Evolutionary conservation across 2,888 invertebrate genomes (phyloP), one percentile per base, ranked within the genome.

Genomic region (Xanthorhoe designata): DNA sequence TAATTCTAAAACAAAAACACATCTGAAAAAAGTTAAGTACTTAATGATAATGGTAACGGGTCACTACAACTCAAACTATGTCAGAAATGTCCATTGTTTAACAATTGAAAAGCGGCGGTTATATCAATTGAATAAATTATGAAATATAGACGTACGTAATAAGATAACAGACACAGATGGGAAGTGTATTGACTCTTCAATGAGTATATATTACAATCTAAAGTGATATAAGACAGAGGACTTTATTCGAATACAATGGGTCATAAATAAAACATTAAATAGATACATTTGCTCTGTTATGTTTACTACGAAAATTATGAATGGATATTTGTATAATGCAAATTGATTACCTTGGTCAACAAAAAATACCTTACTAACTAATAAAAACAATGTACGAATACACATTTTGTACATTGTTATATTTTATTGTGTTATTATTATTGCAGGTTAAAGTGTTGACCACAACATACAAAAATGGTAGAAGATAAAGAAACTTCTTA

Each of bases 61-160:
- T 32, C 32, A 32, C 32, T 32, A 7, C 13, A 42, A 42, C 38
- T 13, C n/a, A 45, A 45, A 13, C 15, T 45, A 45, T 45, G 45
- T 45, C 15, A 45, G 6, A 47, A 47, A 17, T 15, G 45, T 17
- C 15, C 6, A 63, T 50, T 49, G 15, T 64, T n/a, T 13, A 52
- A 55, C 66, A 75, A 73, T 75, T 72, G 70, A 74, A 62, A 63
- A 54, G 64, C 60, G 63, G 57, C 50, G 55, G 65, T 52, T 61
- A n/a, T 62, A 64, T 57, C 74, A 76, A 76, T 76, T 76, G 70
- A 75, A 73, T 75, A 64, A 70, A 75, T 68, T 69, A 74, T 73
- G 73, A 75, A 64, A 69, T 71, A 76, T 73, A 67, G 71, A 52
- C 51, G 56, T 38, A 59, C 38, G 61, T 61, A 61, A 66, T 64